Conservation (phyloP, 2,797 vertebrate species). For the Dipus sagitta region DNA sequence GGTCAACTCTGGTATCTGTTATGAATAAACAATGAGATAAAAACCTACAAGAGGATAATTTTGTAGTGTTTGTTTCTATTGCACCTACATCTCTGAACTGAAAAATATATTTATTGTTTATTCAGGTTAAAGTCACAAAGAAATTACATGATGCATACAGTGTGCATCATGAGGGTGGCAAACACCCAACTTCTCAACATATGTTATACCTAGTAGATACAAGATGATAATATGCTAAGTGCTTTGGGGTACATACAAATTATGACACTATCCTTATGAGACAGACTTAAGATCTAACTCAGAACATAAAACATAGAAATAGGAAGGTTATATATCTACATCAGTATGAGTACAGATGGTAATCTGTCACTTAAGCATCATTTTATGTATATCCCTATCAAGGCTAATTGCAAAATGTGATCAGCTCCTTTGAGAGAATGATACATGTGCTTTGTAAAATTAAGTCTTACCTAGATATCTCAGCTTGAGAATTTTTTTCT, state of each 20-base stretch:
- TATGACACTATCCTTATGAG: not conserved
- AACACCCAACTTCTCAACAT: conserved; percentile 13
- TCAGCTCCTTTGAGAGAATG: conserved; percentile 59
- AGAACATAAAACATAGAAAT: not conserved
- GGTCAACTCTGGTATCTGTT: not conserved
- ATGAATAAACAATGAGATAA: not conserved
- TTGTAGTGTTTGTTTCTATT: not conserved
- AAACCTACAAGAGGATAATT: not conserved
- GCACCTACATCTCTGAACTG: not conserved
- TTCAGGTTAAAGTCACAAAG: conserved; percentile 32
- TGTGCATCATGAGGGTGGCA: not conserved
- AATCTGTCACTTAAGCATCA: conserved; percentile 17
- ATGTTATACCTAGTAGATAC: not conserved
- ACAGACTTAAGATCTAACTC: not conserved
- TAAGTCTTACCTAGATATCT: conserved; percentile 95
- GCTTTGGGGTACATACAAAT: not conserved
- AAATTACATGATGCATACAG: not conserved
- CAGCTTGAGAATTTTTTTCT: conserved; percentile 97
- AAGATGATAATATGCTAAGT: not conserved
- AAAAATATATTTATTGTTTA: conserved; percentile 20
- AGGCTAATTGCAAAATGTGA: not conserved
- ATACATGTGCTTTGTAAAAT: not conserved
- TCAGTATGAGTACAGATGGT: not conserved
- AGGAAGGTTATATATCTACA: not conserved
- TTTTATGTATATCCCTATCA: not conserved